These are phyloP conservation scores for Ormyrus thymus DNA, from an alignment of 2,888 invertebrate genomes.

Conservation along the genomic window DNA sequence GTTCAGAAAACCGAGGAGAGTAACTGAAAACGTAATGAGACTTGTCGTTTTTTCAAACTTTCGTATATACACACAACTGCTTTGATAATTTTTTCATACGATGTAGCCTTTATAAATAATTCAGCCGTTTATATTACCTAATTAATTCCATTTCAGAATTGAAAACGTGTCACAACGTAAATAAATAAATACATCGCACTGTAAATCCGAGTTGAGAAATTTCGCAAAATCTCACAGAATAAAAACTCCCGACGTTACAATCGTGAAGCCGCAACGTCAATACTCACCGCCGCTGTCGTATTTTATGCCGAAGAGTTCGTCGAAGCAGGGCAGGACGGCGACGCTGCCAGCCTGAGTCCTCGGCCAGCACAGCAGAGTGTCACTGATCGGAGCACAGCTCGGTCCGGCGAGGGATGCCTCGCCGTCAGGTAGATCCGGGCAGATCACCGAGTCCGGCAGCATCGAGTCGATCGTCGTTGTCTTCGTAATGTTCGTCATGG, in stretches of 20 bases:
- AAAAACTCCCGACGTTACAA: background rate
- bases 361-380: slow-evolving; percentile 90
- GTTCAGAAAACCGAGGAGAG: too few relatives aligned
- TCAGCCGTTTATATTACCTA: too few relatives aligned
- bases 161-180: too few relatives aligned
- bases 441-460: background rate
- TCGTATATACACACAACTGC: too few relatives aligned
- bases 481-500: too few relatives aligned
- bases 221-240: background rate
- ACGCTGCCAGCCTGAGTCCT: slow-evolving; percentile 82
- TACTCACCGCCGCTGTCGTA: slow-evolving; percentile 91
- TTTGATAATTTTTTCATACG: too few relatives aligned
- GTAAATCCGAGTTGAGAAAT: too few relatives aligned
- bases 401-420: background rate
- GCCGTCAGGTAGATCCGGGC: background rate
- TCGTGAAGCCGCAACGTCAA: background rate
- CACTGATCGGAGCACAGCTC: slow-evolving; percentile 83
- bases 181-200: too few relatives aligned
- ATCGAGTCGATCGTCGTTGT: background rate
- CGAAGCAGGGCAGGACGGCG: slow-evolving; percentile 86
- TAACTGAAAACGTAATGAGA: too few relatives aligned
- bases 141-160: too few relatives aligned
- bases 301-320: slow-evolving; percentile 84
- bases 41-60: too few relatives aligned
- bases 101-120: too few relatives aligned